A percentile compares a stretch with the other conserved stretches of the same genome.
These are phyloP conservation scores for Crocuta crocuta DNA, from an alignment of 2,113 vertebrate genomes.

Conservation along the genomic window DNA sequence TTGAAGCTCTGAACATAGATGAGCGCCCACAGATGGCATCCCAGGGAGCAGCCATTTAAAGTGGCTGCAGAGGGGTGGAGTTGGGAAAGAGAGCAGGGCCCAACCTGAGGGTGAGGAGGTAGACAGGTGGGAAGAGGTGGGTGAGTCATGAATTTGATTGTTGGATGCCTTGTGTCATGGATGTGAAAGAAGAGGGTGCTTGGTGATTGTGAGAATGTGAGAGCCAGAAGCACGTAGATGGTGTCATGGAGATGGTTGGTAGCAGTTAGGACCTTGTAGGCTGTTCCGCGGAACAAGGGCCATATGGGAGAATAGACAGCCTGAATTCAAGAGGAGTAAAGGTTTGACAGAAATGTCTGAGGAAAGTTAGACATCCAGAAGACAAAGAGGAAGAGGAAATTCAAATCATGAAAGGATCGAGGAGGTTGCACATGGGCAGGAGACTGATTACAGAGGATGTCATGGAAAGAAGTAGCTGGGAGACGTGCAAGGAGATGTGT, in stretches of 20 bases:
- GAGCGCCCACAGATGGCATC: too few relatives aligned
- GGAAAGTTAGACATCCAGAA: background rate
- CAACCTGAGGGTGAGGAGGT: background rate
- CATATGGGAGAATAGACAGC: background rate
- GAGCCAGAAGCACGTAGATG: background rate
- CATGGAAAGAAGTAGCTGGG: background rate
- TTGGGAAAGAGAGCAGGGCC: background rate
- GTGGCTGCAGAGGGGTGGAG: background rate
- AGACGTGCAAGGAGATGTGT: background rate
- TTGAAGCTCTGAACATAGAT: background rate
- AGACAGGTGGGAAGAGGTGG: background rate
- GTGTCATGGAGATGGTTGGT: background rate
- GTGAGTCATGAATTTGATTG: background rate
- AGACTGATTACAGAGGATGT: background rate
- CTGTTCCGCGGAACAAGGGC: too few relatives aligned
- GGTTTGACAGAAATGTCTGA: background rate
- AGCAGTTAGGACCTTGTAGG: background rate
- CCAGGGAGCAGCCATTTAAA: background rate
- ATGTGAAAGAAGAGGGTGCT: background rate
- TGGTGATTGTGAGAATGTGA: background rate
- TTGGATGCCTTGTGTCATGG: background rate
- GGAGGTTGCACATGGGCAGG: background rate
- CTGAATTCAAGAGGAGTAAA: too few relatives aligned
- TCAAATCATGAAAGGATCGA: rapidly evolving
- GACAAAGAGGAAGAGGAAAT: background rate